These are phyloP conservation scores for Diabrotica balteata DNA, from an alignment of 2,888 invertebrate species.

Conservation along the genomic window DNA sequence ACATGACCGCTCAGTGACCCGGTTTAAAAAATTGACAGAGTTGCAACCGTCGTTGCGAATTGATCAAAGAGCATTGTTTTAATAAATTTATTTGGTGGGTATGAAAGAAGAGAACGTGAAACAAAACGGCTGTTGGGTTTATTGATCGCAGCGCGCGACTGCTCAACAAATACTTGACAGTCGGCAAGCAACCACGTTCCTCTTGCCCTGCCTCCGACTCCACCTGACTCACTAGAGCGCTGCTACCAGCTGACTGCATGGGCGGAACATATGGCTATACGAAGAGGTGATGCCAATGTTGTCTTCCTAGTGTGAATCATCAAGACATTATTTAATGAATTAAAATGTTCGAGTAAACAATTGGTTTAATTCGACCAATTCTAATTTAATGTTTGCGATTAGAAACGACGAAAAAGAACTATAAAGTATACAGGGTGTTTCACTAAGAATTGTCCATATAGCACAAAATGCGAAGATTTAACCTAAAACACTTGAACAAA, in stretches of 20 bases:
- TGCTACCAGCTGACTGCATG: slow-evolving; percentile 34
- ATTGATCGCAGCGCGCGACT: slow-evolving; percentile 40
- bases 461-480: too few relatives aligned
- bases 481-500: too few relatives aligned
- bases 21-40: slow-evolving; percentile 2
- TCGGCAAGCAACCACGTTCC: slow-evolving; percentile 35
- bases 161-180: slow-evolving; percentile 32
- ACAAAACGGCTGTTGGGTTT: slow-evolving; percentile 39
- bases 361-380: too few relatives aligned
- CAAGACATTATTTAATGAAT: background rate
- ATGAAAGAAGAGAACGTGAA: slow-evolving; percentile 6
- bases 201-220: slow-evolving; percentile 32
- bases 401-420: too few relatives aligned
- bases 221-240: slow-evolving; percentile 14
- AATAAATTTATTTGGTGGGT: slow-evolving; percentile 8
- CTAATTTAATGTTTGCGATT: too few relatives aligned
- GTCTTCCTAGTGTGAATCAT: slow-evolving; percentile 9
- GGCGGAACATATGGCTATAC: slow-evolving; percentile 13
- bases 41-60: background rate
- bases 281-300: background rate
- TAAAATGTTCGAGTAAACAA: too few relatives aligned
- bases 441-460: too few relatives aligned
- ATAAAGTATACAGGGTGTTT: too few relatives aligned
- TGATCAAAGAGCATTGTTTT: slow-evolving; percentile 12
- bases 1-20: slow-evolving; percentile 30